Percentiles rank a stretch among this genome's conserved stretches.
phyloP scores from a whole-genome alignment of 2,888 invertebrate genomes.

The Synergus itoensis region DNA sequence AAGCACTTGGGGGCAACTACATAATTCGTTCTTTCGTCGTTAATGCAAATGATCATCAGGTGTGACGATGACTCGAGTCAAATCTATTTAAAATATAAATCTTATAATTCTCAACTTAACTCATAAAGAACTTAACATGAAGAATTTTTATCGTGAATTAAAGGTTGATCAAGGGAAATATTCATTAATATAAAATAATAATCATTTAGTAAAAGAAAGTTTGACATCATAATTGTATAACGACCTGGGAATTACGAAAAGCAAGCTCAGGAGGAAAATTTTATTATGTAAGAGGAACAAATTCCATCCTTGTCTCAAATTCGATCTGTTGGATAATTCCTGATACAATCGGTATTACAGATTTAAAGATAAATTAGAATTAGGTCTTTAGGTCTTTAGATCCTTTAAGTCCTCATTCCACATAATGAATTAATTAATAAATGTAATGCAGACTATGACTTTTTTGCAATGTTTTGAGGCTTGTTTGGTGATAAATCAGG shows the following conservation, averaged over 20 bases:
- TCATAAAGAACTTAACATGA: background rate
- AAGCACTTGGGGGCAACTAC: slow-evolving; percentile 23
- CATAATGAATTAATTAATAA: background rate
- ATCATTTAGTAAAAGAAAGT: background rate
- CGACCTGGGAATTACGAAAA: background rate
- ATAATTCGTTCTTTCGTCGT: slow-evolving; percentile 14
- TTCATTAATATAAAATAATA: background rate
- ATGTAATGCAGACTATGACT: background rate
- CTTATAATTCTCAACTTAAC: background rate
- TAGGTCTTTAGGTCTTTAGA: too few species aligned
- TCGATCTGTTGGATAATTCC: background rate
- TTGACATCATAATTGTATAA: background rate
- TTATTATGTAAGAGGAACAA: background rate
- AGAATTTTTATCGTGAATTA: background rate
- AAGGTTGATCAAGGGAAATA: background rate
- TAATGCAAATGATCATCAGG: slow-evolving; percentile 26
- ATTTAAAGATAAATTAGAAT: background rate
- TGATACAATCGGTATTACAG: background rate
- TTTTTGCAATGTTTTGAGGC: background rate
- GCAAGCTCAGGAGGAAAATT: background rate
- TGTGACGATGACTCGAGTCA: background rate
- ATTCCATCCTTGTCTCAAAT: background rate
- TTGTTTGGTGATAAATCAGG: background rate
- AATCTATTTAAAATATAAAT: background rate
- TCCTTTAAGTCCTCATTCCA: background rate